Evolutionary conservation across 2,113 vertebrate genomes (phyloP), one percentile per base, ranked within the genome.

Genomic region (Nothoprocta pentlandii): DNA sequence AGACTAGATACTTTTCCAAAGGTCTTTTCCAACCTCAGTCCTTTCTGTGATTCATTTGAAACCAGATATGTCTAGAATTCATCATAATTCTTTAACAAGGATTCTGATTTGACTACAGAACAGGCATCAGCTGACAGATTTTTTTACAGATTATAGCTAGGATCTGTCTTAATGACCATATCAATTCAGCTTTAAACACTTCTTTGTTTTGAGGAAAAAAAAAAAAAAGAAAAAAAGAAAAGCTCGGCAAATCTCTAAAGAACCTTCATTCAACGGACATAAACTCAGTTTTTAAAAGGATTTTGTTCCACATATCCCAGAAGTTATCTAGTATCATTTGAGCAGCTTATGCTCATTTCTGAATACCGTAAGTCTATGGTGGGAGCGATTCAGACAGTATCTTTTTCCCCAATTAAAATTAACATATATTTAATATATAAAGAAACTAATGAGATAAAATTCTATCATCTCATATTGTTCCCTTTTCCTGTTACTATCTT

Each of bases 361-460:
- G 53, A 68, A 76, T 44, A 59, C 7, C 46, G 20, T 5, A 89
- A 53, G 28, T 39, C 42, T 25, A 25, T 7, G 3, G 23, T 71
- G 14, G 34, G 83, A 77, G 21, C 15, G 26, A 44, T 13, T 3
- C 59, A 61, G 16, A 4, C 21, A 54, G 11, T 36, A 34, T 14
- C 0, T 1, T 64, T 80, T 81, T 34, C 8, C 26, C 12, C 34
- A 63, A 0, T 32, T 67, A 73, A 73, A 62, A 10, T 51, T 41
- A 79, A 23, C 3, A 23, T 4, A 5, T 7, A 49, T 9, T 53
- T 61, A 10, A 3, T 34, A 14, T 0, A 0, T 63, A 80, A 26
- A 64, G 58, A 79, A 77, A 64, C 16, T 39, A 32, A 1, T 5
- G 26, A 67, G 4, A 26, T 44, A 49, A 92, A 87, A 90, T 5